Evolutionary conservation across 1,140 invertebrate genomes (phyloP).

Genomic region (Bombus balteatus): DNA sequence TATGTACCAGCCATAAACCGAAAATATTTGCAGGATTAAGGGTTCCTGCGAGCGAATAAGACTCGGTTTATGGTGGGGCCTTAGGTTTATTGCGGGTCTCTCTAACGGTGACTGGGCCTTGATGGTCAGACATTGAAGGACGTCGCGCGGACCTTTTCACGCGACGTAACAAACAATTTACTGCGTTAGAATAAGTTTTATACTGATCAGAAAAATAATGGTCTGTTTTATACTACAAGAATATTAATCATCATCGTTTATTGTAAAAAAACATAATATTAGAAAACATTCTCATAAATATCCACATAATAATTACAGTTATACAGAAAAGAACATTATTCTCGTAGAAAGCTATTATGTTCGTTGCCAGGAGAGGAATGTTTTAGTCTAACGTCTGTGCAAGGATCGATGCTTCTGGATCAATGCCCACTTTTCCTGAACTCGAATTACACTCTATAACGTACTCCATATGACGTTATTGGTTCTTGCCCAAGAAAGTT

Average conservation of each 20-base stretch:
- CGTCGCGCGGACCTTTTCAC: too few species aligned
- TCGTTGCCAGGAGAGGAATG: not conserved
- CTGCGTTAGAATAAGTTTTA: too few species aligned
- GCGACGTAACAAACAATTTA: too few species aligned
- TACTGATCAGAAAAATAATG: too few species aligned
- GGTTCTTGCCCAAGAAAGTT: not conserved
- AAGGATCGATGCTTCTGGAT: conserved; percentile 2
- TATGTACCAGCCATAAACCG: too few species aligned
- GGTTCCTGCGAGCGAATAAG: too few species aligned
- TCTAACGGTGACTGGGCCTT: too few species aligned
- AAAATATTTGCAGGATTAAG: too few species aligned
- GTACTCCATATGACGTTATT: not conserved
- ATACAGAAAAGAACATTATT: not conserved
- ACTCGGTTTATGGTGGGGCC: too few species aligned
- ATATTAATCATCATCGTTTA: not conserved
- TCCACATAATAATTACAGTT: not conserved
- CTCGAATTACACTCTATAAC: not conserved
- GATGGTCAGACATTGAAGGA: too few species aligned
- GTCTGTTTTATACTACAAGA: not conserved
- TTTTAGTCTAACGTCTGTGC: not conserved
- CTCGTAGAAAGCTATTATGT: not conserved
- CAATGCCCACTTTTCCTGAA: not conserved
- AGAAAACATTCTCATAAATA: not conserved
- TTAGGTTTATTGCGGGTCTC: too few species aligned
- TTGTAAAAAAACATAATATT: not conserved